Percentiles rank a stretch among this genome's conserved stretches.
phyloP scores from a whole-genome alignment of 30 jellyfish, hydroid and myxozoan genomes.

The Nemopilema nomurai region DNA sequence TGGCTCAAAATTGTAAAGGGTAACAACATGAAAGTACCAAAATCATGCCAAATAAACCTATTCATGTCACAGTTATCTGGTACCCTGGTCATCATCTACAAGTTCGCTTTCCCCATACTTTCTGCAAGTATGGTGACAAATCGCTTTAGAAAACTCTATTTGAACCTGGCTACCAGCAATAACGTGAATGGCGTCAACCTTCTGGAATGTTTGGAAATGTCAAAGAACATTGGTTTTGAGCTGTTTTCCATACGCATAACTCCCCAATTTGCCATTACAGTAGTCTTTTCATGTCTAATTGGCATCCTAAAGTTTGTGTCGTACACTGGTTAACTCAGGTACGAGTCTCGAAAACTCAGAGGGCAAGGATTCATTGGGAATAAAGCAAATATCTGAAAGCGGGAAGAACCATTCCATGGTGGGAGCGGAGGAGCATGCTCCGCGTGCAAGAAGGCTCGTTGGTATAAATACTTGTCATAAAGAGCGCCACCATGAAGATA shows the following conservation, averaged over 20 bases:
- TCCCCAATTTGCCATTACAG: slow-evolving; percentile 20
- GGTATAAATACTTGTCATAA: too few relatives aligned
- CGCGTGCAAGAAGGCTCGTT: too few relatives aligned
- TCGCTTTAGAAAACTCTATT: slow-evolving; percentile 5
- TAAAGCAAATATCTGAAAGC: too few relatives aligned
- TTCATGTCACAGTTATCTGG: slow-evolving; percentile 31
- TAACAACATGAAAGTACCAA: neutral
- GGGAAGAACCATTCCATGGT: too few relatives aligned
- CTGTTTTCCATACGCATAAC: slow-evolving; percentile 26
- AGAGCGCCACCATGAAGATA: too few relatives aligned
- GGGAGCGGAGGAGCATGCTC: too few relatives aligned
- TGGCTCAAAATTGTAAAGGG: slow-evolving; percentile 18
- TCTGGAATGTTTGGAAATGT: slow-evolving; percentile 14
- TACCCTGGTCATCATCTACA: slow-evolving; percentile 24
- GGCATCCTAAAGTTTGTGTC: slow-evolving; percentile 39
- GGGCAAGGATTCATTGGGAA: too few relatives aligned
- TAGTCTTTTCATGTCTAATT: slow-evolving; percentile 26
- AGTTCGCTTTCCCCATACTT: slow-evolving; percentile 48
- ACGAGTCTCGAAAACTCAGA: too few relatives aligned
- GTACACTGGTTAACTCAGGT: too few relatives aligned
- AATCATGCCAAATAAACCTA: neutral
- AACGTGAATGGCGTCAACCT: slow-evolving; percentile 6
- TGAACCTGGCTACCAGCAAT: slow-evolving; percentile 26
- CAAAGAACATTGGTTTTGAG: slow-evolving; percentile 44
- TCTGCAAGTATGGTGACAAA: slow-evolving; percentile 54